phyloP scores from a whole-genome alignment of 1,140 invertebrate species.

The Prorops nasuta region DNA sequence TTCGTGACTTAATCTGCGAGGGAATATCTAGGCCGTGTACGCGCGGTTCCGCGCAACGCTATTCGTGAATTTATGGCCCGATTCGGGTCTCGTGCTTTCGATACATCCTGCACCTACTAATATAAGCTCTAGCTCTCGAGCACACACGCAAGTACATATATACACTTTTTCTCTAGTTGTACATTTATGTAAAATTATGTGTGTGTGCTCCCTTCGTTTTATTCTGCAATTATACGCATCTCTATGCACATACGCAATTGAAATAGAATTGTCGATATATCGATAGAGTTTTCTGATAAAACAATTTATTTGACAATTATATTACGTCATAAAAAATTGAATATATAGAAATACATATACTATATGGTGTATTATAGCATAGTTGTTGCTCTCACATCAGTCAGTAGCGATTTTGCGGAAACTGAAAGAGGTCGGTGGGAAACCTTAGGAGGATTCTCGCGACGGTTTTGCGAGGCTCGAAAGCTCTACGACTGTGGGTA shows the following conservation, averaged over 20 bases:
- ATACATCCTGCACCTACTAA: no score
- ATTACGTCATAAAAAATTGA: no score
- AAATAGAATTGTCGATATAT: neutral
- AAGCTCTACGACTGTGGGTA: neutral
- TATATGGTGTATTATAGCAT: no score
- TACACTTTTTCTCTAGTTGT: neutral
- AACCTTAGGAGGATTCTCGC: neutral
- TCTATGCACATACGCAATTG: neutral
- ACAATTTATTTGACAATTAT: no score
- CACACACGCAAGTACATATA: no score
- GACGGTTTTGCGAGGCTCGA: neutral
- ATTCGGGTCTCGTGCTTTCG: no score
- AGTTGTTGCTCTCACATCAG: no score
- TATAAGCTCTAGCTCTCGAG: no score
- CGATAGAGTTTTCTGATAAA: neutral
- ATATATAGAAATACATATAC: no score
- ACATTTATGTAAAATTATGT: constrained; percentile 1
- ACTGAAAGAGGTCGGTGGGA: no score
- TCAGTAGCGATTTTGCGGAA: no score
- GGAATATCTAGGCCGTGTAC: constrained; percentile 23
- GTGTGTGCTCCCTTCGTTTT: constrained; percentile 8
- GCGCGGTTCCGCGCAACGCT: constrained; percentile 15
- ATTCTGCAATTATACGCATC: neutral
- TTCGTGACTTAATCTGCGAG: constrained; percentile 40
- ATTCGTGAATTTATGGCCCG: constrained; percentile 26